These are phyloP conservation scores for Dunckerocampus dactyliophorus DNA, from an alignment of 2,113 vertebrate genomes.

Conservation along the genomic window DNA sequence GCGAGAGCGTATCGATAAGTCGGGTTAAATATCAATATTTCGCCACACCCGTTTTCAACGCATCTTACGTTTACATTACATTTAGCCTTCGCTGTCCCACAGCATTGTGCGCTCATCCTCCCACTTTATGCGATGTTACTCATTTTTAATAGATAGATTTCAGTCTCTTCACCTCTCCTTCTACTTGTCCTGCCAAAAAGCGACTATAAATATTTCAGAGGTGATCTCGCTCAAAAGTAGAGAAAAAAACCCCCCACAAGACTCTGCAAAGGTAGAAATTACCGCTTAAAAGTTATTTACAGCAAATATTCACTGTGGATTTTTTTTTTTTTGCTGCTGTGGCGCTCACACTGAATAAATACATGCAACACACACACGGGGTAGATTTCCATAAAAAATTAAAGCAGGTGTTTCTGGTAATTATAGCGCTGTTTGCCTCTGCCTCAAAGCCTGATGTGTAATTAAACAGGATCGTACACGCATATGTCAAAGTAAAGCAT, in stretches of 20 bases:
- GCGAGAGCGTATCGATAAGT: too few relatives aligned
- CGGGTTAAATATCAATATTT: neutral
- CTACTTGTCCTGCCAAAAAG: constrained; percentile 51
- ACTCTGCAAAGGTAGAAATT: constrained; percentile 42
- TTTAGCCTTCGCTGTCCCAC: constrained; percentile 31
- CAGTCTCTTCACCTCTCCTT: constrained; percentile 45
- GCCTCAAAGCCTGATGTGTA: constrained; percentile 81
- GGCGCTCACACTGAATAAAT: constrained; percentile 39
- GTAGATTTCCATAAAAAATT: constrained; percentile 89
- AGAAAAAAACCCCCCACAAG: constrained; percentile 56
- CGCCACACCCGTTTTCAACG: neutral
- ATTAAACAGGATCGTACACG: constrained; percentile 81
- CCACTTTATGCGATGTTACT: constrained; percentile 65
- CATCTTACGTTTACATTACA: constrained; percentile 34
- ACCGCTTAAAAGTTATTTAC: constrained; percentile 33
- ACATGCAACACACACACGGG: constrained; percentile 22
- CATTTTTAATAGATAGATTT: constrained; percentile 70
- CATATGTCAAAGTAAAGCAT: constrained; percentile 45
- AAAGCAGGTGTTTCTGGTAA: constrained; percentile 89
- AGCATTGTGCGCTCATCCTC: constrained; percentile 34
- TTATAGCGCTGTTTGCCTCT: constrained; percentile 85
- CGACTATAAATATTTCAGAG: constrained; percentile 71
- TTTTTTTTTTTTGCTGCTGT: constrained; percentile 21
- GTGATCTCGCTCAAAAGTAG: constrained; percentile 54
- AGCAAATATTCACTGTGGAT: constrained; percentile 13